phyloP scores from a whole-genome alignment of 2,888 invertebrate genomes.

The Actias luna region DNA sequence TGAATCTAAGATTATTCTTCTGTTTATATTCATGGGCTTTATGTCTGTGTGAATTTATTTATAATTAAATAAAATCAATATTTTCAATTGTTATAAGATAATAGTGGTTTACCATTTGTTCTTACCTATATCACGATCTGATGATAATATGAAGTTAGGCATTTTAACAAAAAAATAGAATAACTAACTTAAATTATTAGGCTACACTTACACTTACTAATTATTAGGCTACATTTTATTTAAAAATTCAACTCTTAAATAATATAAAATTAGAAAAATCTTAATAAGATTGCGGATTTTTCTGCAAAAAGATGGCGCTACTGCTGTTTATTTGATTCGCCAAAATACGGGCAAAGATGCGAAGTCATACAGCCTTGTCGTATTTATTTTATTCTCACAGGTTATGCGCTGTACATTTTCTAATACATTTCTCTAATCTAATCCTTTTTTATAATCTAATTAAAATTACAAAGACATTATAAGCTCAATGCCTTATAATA shows the following conservation, averaged over 20 bases:
- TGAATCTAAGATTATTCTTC: conserved; percentile 19
- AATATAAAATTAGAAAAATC: conserved; percentile 10
- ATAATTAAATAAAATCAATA: conserved; percentile 19
- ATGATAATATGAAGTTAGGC: conserved; percentile 13
- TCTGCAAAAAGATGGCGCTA: conserved; percentile 9
- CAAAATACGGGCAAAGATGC: too few species aligned
- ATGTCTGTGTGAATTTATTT: conserved; percentile 18
- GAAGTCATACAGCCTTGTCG: too few species aligned
- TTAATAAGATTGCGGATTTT: conserved; percentile 6
- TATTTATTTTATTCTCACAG: too few species aligned
- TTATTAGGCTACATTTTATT: conserved; percentile 5
- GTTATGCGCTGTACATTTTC: too few species aligned
- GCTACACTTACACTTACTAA: conserved; percentile 11
- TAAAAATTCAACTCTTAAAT: conserved; percentile 11
- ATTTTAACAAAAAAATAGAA: conserved; percentile 16
- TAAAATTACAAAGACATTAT: too few species aligned
- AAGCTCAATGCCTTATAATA: too few species aligned
- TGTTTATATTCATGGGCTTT: conserved; percentile 19
- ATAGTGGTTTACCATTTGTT: conserved; percentile 21
- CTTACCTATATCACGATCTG: conserved; percentile 21
- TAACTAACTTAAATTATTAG: conserved; percentile 19
- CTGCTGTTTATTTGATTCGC: neutral
- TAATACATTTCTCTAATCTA: too few species aligned
- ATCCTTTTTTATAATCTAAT: too few species aligned
- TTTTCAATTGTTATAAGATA: conserved; percentile 20